Percentiles rank a stretch among this genome's conserved stretches.
These are phyloP conservation scores for Chlamydotis undulata DNA, from an alignment of 2,113 vertebrate species.

Conservation along the genomic window DNA sequence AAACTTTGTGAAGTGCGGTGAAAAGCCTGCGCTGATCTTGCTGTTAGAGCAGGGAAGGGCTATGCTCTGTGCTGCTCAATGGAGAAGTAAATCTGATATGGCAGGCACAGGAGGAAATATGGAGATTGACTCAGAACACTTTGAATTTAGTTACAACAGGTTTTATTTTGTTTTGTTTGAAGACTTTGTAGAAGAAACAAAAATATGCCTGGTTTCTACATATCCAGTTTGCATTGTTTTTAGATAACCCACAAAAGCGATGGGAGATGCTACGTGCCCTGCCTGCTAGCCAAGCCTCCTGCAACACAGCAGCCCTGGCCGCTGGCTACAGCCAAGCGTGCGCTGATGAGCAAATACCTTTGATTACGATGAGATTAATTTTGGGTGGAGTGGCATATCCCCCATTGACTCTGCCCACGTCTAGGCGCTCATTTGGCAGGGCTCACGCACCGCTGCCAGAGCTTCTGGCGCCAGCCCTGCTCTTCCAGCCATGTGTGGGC, in stretches of 20 bases:
- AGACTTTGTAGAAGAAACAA: not conserved
- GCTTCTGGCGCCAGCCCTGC: not conserved
- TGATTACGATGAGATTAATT: slow-evolving; percentile 2
- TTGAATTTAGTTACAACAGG: not conserved
- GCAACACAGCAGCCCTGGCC: not conserved
- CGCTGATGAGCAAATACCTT: not conserved
- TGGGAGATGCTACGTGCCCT: not conserved
- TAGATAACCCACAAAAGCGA: not conserved
- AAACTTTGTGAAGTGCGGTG: not conserved
- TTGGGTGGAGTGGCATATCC: slow-evolving; percentile 23
- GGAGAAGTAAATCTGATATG: not conserved
- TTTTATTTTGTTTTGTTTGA: slow-evolving; percentile 9
- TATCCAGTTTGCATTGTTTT: not conserved
- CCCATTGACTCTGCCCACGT: not conserved
- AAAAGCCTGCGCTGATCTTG: not conserved
- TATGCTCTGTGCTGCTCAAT: not conserved
- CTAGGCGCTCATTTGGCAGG: not conserved
- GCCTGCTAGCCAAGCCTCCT: not conserved
- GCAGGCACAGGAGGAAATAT: not conserved
- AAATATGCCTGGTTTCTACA: not conserved
- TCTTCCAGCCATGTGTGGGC: accelerated
- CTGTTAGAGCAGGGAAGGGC: not conserved
- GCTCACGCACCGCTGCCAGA: not conserved
- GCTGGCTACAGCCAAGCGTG: not conserved
- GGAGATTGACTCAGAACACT: not conserved